phyloP scores from a whole-genome alignment of 2,113 vertebrate species.

The Cyprinodon brontotheroides region DNA sequence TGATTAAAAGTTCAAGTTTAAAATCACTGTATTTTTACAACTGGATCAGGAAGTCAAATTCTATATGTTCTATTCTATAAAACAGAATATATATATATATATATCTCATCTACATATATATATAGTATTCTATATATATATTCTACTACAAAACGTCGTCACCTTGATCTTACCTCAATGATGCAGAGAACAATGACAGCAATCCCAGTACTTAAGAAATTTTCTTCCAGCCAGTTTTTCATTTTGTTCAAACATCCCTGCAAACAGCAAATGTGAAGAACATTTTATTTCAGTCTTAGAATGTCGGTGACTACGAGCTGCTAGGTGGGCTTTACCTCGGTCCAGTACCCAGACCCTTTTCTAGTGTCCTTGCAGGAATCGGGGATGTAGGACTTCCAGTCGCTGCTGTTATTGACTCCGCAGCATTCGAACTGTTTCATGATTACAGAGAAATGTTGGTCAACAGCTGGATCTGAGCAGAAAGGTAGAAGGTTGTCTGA shows the following conservation, averaged over 20 bases:
- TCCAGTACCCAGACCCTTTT: too few species aligned
- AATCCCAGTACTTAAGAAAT: conserved; percentile 75
- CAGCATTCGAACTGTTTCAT: conserved; percentile 72
- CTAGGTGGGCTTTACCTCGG: too few species aligned
- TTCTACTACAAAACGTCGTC: too few species aligned
- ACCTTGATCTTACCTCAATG: conserved; percentile 72
- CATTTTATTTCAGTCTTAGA: background rate
- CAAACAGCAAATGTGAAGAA: background rate
- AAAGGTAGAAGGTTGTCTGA: background rate
- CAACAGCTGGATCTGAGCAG: background rate
- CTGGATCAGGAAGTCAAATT: too few species aligned
- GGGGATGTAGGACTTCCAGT: conserved; percentile 55
- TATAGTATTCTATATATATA: too few species aligned
- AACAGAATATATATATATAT: too few species aligned
- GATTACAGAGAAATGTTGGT: background rate
- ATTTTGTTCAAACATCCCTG: conserved; percentile 70
- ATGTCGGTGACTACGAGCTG: too few species aligned
- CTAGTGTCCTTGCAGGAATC: rapidly evolving
- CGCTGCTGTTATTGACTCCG: conserved; percentile 42
- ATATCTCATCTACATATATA: too few species aligned
- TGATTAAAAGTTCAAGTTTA: too few species aligned
- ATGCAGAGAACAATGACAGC: conserved; percentile 76
- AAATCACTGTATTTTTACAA: too few species aligned
- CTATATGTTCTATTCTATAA: too few species aligned
- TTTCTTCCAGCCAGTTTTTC: conserved; percentile 41